Base-by-base conservation (phyloP, 2,888 invertebrate species). In the Acrobasis repandana region DNA sequence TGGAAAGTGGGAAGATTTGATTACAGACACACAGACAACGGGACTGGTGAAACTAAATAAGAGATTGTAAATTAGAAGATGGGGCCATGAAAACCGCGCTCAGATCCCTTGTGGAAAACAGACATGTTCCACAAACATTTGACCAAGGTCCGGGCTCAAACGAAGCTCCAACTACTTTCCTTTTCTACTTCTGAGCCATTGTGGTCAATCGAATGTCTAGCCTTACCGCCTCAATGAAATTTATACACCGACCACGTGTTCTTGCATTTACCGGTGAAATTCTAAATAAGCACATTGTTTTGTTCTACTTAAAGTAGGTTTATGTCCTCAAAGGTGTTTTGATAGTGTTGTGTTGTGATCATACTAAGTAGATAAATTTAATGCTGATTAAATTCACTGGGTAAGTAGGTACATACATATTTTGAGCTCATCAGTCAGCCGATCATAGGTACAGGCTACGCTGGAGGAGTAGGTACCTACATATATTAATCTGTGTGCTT, bases 61-160 rank as follows among this genome's bases (percentile, higher is more conserved):
- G n/a, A n/a, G n/a, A n/a, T n/a, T n/a, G n/a, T n/a, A 28, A 28
- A 6, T 28, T 28, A 28, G 6, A 6, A 16, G 48, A 16, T 20
- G 18, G 9, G 16, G 14, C 16, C 3, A 10, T 10, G 18, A 16
- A 49, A 16, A 20, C 49, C 16, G 28, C 14, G 33, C 33, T 47
- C 14, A 48, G 34, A 34, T 48, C 57, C 56, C 56, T 9, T n/a
- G 9, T 34, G 56, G 47, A 47, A 47, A 47, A 57, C 34, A 48
- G 56, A 71, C 88, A 85, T 87, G 88, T 86, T 83, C 82, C 67
- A 75, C 77, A 85, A 90, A 90, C 80, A 87, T 88, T 86, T 83
- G 81, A 74, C 73, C 76, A 66, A 52, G 28, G 52, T 51, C 49
- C 50, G 49, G 36, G 15, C 61, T 54, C 38, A 54, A 36, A 54